phyloP scores from a whole-genome alignment of 2,888 invertebrate species.

The Liodrosophila aerea region DNA sequence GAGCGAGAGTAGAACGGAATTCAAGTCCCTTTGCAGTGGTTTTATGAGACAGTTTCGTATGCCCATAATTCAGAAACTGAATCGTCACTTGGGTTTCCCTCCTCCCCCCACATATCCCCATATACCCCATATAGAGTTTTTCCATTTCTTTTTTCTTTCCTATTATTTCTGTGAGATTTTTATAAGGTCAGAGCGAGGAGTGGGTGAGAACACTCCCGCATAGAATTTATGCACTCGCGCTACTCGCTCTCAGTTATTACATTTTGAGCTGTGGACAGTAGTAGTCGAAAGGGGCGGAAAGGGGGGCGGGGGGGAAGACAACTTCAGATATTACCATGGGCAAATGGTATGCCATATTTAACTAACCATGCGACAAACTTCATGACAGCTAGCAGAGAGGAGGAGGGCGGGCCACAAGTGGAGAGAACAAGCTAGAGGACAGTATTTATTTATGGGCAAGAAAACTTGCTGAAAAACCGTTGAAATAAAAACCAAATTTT shows the following conservation, averaged over 20 bases:
- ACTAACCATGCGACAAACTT: slow-evolving; percentile 65
- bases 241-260: slow-evolving; percentile 59
- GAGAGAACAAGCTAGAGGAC: background rate
- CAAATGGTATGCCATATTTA: slow-evolving; percentile 30
- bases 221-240: slow-evolving; percentile 61
- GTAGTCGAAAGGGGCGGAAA: background rate
- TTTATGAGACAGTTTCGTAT: slow-evolving; percentile 42
- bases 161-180: background rate
- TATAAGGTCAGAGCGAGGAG: slow-evolving; percentile 6
- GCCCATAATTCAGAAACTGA: slow-evolving; percentile 39
- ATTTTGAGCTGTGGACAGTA: slow-evolving; percentile 46
- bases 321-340: slow-evolving; percentile 29
- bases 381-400: slow-evolving; percentile 37
- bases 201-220: slow-evolving; percentile 39
- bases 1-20: background rate
- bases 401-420: background rate
- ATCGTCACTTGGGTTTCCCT: slow-evolving; percentile 31
- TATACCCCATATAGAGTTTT: background rate
- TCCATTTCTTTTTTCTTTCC: slow-evolving; percentile 10
- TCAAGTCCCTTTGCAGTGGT: slow-evolving; percentile 6
- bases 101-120: too few relatives aligned
- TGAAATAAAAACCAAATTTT: slow-evolving; percentile 70
- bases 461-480: slow-evolving; percentile 66
- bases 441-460: slow-evolving; percentile 45
- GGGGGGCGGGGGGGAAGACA: background rate